Conservation (phyloP, 2,113 vertebrate species). For the Helogale parvula region DNA sequence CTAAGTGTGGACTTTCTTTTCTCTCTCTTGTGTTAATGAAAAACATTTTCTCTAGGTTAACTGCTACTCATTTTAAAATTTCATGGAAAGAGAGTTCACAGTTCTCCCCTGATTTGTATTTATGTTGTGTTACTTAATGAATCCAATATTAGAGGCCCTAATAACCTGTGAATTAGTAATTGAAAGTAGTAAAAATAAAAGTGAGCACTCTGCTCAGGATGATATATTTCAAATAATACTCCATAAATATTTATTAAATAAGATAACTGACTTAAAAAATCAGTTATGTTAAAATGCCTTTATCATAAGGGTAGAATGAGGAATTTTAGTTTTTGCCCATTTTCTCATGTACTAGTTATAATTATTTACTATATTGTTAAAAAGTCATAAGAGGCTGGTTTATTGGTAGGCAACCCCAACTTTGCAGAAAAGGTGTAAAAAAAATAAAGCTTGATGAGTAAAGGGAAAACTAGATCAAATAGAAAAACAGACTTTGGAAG, state of each 20-base stretch:
- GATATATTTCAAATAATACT: neutral
- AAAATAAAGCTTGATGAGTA: neutral
- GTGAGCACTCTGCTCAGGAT: neutral
- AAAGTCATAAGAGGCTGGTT: neutral
- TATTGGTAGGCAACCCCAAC: neutral
- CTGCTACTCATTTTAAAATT: neutral
- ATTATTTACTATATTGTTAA: neutral
- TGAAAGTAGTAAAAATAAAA: slow-evolving; percentile 38
- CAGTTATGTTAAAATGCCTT: slow-evolving; percentile 37
- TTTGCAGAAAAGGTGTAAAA: neutral
- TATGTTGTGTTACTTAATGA: neutral
- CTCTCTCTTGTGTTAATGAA: neutral
- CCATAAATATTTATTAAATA: slow-evolving; percentile 31
- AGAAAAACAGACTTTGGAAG: slow-evolving; percentile 42
- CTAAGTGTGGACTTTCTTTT: neutral
- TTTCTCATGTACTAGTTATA: slow-evolving; percentile 15
- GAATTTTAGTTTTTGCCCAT: neutral
- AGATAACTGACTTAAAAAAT: neutral
- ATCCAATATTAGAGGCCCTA: neutral
- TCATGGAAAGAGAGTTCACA: neutral
- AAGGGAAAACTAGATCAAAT: neutral
- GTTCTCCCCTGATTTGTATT: slow-evolving; percentile 34
- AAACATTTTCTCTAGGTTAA: slow-evolving; percentile 38
- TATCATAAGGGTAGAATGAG: slow-evolving; percentile 21
- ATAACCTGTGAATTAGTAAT: slow-evolving; percentile 35